A percentile compares a stretch with the other conserved stretches of the same genome.
phyloP scores from a whole-genome alignment of 2,113 vertebrate genomes.

The Herpetotheres cachinnans region DNA sequence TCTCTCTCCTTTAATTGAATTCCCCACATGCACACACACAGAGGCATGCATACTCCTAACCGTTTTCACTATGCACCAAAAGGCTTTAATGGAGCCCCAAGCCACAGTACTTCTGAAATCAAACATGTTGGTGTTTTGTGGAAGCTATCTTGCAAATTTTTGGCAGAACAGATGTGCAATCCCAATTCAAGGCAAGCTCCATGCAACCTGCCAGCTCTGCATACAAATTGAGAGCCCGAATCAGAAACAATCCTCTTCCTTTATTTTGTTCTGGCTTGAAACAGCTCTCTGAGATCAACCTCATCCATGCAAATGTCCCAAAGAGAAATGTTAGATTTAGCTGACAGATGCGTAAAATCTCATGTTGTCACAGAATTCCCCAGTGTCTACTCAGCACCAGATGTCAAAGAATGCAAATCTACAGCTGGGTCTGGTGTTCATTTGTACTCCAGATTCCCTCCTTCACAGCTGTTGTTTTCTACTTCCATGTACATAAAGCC shows the following conservation, averaged over 20 bases:
- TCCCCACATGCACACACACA: neutral
- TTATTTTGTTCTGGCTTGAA: neutral
- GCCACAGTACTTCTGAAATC: neutral
- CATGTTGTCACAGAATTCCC: slow-evolving; percentile 36
- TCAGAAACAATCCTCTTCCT: neutral
- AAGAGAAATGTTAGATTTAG: slow-evolving; percentile 36
- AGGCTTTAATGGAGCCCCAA: neutral
- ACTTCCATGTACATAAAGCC: neutral
- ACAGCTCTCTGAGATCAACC: neutral
- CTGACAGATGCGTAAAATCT: slow-evolving; percentile 57
- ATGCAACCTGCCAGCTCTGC: neutral
- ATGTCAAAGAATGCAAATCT: slow-evolving; percentile 53
- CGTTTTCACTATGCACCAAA: neutral
- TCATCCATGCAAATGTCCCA: neutral
- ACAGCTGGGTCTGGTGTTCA: slow-evolving; percentile 47
- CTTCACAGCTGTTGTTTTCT: slow-evolving; percentile 58
- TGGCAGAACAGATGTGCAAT: neutral
- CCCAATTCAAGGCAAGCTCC: neutral
- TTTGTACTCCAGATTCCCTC: slow-evolving; percentile 29
- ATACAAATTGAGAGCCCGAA: neutral
- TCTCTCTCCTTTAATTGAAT: neutral
- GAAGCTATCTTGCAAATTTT: neutral
- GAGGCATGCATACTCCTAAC: neutral
- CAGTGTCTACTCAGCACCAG: slow-evolving; percentile 42
- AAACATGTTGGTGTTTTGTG: neutral